Base-by-base conservation (phyloP, 1,140 invertebrate genomes). In the Berghia stephanieae region DNA sequence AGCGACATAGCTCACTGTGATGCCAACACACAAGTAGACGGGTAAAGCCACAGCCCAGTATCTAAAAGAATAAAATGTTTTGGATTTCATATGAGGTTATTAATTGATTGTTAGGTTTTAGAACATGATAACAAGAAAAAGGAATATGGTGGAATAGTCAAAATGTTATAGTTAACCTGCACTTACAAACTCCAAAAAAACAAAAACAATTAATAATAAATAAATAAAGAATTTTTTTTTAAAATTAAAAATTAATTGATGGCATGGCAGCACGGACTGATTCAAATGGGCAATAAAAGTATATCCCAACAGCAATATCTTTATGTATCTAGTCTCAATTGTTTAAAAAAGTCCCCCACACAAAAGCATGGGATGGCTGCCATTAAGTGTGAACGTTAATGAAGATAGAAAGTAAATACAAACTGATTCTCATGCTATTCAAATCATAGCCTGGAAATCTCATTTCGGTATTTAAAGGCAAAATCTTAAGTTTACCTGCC, bases 41-140 rank as follows among this genome's bases (percentile, higher is more conserved):
- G 96, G 96, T 68, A 96, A 90, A 63, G 95, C 94, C 21, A 96
- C 90, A 5, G 95, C 94, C 94, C 96, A 98, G 86, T 97, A 96
- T 84, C 84, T 85, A 71, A 18, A 77, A n/a, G 16, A 13, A 66
- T 16, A 76, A 38, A 36, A 82, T 38, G 36, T 52, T 24, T 34
- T 36, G 60, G 36, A 36, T n/a, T 21, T 6, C 38, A 40, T 21
- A 21, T 27, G 38, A 40, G 24, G 5, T n/a, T 4, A n/a, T n/a
- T n/a, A n/a, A n/a, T n/a, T n/a, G n/a, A n/a, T n/a, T n/a, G n/a
- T n/a, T n/a, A n/a, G n/a, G n/a, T n/a, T n/a, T n/a, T n/a, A n/a
- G n/a, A n/a, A n/a, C n/a, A n/a, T n/a, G n/a, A n/a, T n/a, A n/a
- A n/a, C n/a, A n/a, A n/a, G n/a, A n/a, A n/a, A n/a, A n/a, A n/a